Percentiles rank a stretch among this genome's conserved stretches.
Evolutionary conservation across 2,888 invertebrate species (phyloP).

Genomic region (Limenitis camilla): DNA sequence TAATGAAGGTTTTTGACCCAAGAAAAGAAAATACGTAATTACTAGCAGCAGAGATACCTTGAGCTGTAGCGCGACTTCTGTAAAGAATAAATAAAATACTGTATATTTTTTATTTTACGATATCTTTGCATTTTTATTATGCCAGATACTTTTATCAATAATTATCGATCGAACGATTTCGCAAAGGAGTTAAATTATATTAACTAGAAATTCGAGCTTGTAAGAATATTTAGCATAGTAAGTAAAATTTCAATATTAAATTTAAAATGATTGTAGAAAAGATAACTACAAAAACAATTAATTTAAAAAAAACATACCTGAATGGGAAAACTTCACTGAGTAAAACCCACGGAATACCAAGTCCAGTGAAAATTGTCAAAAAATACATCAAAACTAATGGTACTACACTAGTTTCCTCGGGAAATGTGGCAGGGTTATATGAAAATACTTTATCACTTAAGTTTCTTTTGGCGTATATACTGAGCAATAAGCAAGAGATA

Average conservation of each 20-base stretch:
- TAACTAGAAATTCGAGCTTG: no score
- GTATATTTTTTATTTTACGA: background rate
- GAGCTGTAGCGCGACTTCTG: constrained; percentile 71
- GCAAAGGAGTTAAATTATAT: no score
- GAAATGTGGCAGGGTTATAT: constrained; percentile 54
- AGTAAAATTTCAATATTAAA: no score
- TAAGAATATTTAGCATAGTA: no score
- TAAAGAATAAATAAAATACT: constrained; percentile 11
- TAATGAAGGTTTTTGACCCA: constrained; percentile 69
- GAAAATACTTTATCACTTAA: constrained; percentile 56
- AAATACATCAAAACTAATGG: constrained; percentile 57
- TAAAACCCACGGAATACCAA: constrained; percentile 71
- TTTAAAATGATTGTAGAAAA: no score
- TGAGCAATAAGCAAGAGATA: constrained; percentile 53
- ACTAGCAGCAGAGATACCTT: constrained; percentile 69
- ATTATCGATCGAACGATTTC: no score
- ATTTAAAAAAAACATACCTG: constrained; percentile 42
- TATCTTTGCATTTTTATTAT: no score
- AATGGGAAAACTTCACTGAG: constrained; percentile 75
- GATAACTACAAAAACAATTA: no score
- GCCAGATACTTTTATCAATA: no score
- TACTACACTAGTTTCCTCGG: constrained; percentile 47
- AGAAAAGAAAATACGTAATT: constrained; percentile 70
- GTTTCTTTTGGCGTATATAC: constrained; percentile 52
- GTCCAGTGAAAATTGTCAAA: constrained; percentile 51